phyloP scores from a whole-genome alignment of 2,113 vertebrate genomes.

The Callocephalon fimbriatum region DNA sequence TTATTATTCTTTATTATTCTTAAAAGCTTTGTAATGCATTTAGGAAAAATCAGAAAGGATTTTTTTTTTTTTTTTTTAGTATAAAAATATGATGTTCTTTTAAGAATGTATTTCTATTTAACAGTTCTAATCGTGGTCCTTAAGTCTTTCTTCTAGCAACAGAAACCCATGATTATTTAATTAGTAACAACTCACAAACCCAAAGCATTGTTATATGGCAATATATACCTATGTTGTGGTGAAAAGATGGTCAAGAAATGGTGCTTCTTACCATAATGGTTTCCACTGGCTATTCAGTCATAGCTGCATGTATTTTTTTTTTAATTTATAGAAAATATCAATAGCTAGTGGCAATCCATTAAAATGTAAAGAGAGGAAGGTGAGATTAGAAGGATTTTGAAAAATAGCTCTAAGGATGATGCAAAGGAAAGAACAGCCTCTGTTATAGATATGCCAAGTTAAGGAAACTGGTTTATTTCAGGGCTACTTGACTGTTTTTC shows the following conservation, averaged over 20 bases:
- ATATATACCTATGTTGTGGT: not conserved
- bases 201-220: not conserved
- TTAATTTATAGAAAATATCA: not conserved
- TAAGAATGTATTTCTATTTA: not conserved
- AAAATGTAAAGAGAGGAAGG: not conserved
- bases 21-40: not conserved
- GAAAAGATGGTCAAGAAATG: not conserved
- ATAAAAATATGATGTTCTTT: not conserved
- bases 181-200: not conserved
- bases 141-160: not conserved
- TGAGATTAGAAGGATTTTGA: not conserved
- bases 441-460: not conserved
- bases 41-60: not conserved
- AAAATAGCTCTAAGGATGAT: not conserved
- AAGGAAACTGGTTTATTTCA: not conserved
- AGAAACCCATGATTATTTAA: not conserved
- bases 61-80: not conserved
- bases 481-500: not conserved
- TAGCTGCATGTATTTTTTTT: not conserved
- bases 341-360: not conserved
- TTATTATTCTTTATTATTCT: conserved; percentile 4
- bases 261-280: not conserved
- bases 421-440: not conserved
- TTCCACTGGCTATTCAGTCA: not conserved
- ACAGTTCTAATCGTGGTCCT: not conserved